Evolutionary conservation across 2,888 invertebrate genomes (phyloP).

Genomic region (Sphecodes monilicornis): DNA sequence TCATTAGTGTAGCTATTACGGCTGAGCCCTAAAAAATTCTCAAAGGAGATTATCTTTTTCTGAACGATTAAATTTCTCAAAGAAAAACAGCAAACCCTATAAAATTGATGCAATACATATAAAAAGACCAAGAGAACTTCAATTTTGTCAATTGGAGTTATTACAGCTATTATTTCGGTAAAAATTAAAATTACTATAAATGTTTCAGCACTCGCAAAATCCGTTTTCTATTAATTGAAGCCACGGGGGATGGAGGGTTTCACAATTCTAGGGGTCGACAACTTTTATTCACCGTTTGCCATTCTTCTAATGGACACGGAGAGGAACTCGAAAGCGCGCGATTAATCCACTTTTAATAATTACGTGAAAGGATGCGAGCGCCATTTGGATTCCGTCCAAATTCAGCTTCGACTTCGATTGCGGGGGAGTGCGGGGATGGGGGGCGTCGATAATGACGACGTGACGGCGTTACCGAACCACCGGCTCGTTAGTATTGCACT

Average conservation of each 20-base stretch:
- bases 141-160: neutral
- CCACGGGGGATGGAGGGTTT: neutral
- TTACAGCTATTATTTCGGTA: neutral
- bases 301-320: conserved; percentile 11
- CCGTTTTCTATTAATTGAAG: neutral
- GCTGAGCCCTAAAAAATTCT: no score
- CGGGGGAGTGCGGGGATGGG: neutral
- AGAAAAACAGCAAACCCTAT: no score
- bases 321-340: neutral
- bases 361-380: conserved; percentile 26
- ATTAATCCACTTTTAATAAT: conserved; percentile 57
- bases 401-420: conserved; percentile 30
- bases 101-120: no score
- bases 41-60: no score
- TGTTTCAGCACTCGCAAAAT: no score
- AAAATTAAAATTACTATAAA: neutral
- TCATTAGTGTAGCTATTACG: no score
- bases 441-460: conserved; percentile 53
- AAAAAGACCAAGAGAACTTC: neutral
- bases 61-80: no score
- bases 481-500: conserved; percentile 18
- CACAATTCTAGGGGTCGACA: neutral
- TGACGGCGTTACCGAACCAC: conserved; percentile 34
- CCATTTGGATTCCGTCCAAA: conserved; percentile 51
- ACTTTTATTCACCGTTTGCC: neutral